These are phyloP conservation scores for Sialis fuliginosa DNA, from an alignment of 2,888 invertebrate species.

Conservation along the genomic window DNA sequence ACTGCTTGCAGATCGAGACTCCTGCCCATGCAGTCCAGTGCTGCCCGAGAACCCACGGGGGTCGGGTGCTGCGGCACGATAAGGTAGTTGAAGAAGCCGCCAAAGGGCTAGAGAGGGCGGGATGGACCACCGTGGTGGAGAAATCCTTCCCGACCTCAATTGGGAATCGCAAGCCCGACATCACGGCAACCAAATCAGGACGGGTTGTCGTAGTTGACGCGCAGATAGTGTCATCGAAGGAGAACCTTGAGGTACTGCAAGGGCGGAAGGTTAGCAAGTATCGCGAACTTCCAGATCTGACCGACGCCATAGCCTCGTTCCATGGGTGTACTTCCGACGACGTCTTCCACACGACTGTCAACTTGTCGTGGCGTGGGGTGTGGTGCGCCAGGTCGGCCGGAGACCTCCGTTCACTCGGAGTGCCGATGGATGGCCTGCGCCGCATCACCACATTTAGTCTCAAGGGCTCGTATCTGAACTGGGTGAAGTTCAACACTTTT, in stretches of 20 bases:
- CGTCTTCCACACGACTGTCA: constrained; percentile 4
- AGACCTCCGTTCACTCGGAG: neutral
- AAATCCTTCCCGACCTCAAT: constrained; percentile 11
- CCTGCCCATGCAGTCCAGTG: constrained; percentile 17
- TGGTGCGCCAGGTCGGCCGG: constrained; percentile 8
- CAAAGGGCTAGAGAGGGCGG: constrained; percentile 11
- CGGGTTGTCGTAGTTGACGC: constrained; percentile 16
- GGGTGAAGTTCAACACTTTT: too few species aligned
- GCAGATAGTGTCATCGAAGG: constrained; percentile 17
- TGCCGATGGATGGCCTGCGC: too few species aligned
- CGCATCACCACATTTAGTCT: too few species aligned
- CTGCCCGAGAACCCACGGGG: constrained; percentile 19
- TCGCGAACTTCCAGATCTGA: constrained; percentile 6
- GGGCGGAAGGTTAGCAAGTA: constrained; percentile 13
- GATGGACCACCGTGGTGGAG: constrained; percentile 15
- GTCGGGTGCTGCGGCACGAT: constrained; percentile 17
- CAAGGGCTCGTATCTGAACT: too few species aligned
- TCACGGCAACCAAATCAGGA: constrained; percentile 13
- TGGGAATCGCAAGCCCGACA: constrained; percentile 18
- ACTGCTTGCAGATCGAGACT: constrained; percentile 12
- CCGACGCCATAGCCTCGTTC: neutral
- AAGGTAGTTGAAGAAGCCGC: constrained; percentile 13
- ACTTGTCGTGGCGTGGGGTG: constrained; percentile 9
- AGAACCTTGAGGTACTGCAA: constrained; percentile 13
- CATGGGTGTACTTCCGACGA: neutral